Evolutionary conservation across 2,888 invertebrate genomes (phyloP).

Genomic region (Megalurothrips usitatus): DNA sequence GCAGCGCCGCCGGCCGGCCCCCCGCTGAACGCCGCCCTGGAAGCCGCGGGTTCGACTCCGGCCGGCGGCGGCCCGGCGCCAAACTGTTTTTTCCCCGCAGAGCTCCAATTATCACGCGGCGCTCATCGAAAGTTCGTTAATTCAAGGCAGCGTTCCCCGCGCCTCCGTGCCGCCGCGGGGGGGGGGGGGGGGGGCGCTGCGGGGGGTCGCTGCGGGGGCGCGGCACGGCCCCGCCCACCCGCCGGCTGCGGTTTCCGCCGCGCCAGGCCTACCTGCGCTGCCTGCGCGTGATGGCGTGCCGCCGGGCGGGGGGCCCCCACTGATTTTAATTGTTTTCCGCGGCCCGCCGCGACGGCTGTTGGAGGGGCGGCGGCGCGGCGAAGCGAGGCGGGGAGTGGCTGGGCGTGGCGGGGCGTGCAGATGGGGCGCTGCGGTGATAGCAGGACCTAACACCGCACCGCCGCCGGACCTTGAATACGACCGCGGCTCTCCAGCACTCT

Average conservation of each 20-base stretch:
- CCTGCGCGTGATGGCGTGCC: background rate
- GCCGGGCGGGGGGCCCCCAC: background rate
- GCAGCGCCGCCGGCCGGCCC: background rate
- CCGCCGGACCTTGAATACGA: too few relatives aligned
- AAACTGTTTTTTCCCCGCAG: background rate
- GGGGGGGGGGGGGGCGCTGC: background rate
- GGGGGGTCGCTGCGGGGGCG: background rate
- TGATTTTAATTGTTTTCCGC: conserved; percentile 22
- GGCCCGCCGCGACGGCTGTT: too few relatives aligned
- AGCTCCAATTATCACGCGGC: conserved; percentile 13
- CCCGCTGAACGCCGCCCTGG: too few relatives aligned
- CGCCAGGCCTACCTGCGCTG: background rate
- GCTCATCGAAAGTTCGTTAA: conserved; percentile 24
- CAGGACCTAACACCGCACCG: too few relatives aligned
- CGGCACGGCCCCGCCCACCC: background rate
- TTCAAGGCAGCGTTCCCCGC: background rate
- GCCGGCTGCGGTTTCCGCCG: background rate
- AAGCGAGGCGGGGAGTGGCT: too few relatives aligned
- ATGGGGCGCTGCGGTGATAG: too few relatives aligned
- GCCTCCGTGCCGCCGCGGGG: background rate
- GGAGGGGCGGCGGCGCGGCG: too few relatives aligned
- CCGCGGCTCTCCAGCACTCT: too few relatives aligned
- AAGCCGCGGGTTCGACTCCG: background rate
- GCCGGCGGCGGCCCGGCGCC: background rate
- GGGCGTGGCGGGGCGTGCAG: too few relatives aligned